Conservation (phyloP, 2,797 vertebrate species). For the Myripristis murdjan region DNA sequence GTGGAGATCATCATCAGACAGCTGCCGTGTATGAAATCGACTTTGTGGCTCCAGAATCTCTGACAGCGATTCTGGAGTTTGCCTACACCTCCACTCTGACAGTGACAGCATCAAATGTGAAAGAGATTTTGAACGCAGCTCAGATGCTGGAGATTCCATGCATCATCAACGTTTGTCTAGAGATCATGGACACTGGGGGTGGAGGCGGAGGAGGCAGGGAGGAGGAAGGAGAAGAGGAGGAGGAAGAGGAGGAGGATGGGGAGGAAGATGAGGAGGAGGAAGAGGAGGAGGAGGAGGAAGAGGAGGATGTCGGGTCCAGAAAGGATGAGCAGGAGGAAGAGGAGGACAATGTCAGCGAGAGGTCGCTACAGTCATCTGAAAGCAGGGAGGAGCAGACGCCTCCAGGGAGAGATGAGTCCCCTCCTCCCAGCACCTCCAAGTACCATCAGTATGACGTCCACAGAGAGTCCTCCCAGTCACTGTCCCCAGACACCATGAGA, state of each 20-base stretch:
- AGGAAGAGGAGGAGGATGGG: slow-evolving; percentile 89
- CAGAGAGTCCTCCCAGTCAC: slow-evolving; percentile 80
- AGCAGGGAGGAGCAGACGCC: slow-evolving; percentile 84
- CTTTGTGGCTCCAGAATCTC: slow-evolving; percentile 95
- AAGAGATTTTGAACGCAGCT: slow-evolving; percentile 95
- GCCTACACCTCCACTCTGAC: slow-evolving; percentile 99
- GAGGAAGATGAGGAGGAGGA: slow-evolving; percentile 89
- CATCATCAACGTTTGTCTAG: slow-evolving; percentile 96
- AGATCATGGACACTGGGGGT: slow-evolving; percentile 94
- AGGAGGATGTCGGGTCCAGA: slow-evolving; percentile 84
- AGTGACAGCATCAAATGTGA: slow-evolving; percentile 94
- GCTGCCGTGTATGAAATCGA: slow-evolving; percentile 95
- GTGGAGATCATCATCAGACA: slow-evolving; percentile 79
- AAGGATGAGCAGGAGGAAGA: slow-evolving; percentile 89
- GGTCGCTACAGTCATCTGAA: slow-evolving; percentile 84
- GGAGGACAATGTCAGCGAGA: slow-evolving; percentile 89
- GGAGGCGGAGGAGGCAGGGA: slow-evolving; percentile 80
- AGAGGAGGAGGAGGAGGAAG: slow-evolving; percentile 91
- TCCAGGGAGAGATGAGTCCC: slow-evolving; percentile 62
- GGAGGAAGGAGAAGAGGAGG: slow-evolving; percentile 85
- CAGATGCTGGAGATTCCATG: slow-evolving; percentile 97
- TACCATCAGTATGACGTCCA: slow-evolving; percentile 65
- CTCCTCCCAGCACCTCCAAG: slow-evolving; percentile 90
- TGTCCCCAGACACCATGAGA: slow-evolving; percentile 76
- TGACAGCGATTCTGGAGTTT: slow-evolving; percentile 98